A percentile compares a stretch with the other conserved stretches of the same genome.
Conservation (phyloP, 2,113 vertebrate species). For the Melanostigma gelatinosum region DNA sequence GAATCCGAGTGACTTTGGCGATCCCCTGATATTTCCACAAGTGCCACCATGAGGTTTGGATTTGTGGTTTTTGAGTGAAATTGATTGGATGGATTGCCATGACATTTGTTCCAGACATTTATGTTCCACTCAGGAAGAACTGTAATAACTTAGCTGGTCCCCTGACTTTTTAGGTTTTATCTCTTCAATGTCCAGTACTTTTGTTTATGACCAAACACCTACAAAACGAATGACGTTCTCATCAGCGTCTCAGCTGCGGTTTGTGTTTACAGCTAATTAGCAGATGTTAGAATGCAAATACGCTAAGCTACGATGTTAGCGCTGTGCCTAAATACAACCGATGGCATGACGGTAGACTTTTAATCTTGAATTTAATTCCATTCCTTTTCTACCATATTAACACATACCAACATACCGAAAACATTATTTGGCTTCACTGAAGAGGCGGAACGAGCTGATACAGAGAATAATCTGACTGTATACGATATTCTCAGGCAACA, state of each 20-base stretch:
- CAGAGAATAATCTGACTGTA: background rate
- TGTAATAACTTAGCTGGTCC: background rate
- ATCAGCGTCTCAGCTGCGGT: no score
- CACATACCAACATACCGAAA: background rate
- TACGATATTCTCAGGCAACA: background rate
- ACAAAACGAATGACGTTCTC: no score
- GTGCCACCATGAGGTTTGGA: background rate
- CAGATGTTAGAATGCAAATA: background rate
- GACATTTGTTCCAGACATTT: background rate
- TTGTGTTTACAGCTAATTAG: background rate
- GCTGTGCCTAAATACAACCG: no score
- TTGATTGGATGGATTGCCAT: background rate
- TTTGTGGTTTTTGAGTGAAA: background rate
- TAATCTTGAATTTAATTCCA: background rate
- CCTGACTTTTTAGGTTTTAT: background rate
- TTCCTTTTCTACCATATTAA: background rate
- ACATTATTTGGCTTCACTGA: background rate
- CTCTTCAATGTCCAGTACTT: background rate
- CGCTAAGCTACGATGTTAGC: background rate
- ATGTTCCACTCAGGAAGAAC: background rate
- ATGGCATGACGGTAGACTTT: background rate
- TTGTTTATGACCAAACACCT: background rate
- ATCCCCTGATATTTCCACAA: background rate
- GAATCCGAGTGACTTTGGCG: background rate
- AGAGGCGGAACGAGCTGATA: background rate